Conservation (phyloP, 2,888 invertebrate species). For the Cinara cedri region DNA sequence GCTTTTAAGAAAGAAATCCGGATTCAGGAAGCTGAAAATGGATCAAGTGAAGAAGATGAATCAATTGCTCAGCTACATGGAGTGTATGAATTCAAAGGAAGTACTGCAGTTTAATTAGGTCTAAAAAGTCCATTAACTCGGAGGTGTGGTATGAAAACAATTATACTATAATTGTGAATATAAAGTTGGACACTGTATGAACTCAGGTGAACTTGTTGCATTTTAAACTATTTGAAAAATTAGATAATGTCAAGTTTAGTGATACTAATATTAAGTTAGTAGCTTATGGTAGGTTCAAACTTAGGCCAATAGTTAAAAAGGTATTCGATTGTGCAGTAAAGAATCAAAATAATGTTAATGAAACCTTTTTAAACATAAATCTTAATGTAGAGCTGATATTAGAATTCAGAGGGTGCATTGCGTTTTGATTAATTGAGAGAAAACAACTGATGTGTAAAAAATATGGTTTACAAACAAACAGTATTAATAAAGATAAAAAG, state of each 20-base stretch:
- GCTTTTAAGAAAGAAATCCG: not conserved
- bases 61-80: not conserved
- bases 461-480: not conserved
- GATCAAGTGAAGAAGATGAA: constrained; percentile 12
- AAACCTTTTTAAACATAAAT: not conserved
- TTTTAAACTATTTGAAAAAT: constrained; percentile 9
- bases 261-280: not conserved
- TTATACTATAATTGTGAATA: not conserved
- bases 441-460: not conserved
- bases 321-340: not conserved
- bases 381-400: not conserved
- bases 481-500: not conserved
- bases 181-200: constrained; percentile 9
- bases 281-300: not conserved
- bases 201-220: constrained; percentile 1
- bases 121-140: not conserved
- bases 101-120: not conserved
- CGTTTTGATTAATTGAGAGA: not conserved
- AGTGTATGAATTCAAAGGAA: constrained; percentile 1
- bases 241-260: not conserved
- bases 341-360: not conserved
- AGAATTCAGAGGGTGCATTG: not conserved
- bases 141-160: not conserved
- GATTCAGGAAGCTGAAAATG: not conserved
- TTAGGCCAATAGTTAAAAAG: not conserved